Percentiles rank a stretch among this genome's conserved stretches.
These are phyloP conservation scores for Enteromius mattozi DNA, from an alignment of 2,797 vertebrate genomes.

Conservation along the genomic window DNA sequence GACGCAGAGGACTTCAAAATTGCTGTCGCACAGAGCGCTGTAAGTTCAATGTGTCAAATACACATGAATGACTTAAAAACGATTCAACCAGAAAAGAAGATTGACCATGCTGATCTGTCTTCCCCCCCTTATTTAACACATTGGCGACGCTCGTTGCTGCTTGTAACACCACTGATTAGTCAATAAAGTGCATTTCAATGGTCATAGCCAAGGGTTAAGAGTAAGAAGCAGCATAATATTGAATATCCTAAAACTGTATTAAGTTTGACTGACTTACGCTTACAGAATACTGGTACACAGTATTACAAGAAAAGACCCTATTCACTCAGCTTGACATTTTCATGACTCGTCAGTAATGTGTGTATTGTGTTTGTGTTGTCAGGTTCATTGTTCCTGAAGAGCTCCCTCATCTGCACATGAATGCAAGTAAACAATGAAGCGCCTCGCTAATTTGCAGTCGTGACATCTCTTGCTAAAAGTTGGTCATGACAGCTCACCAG, in stretches of 20 bases:
- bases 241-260: neutral
- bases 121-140: too few species aligned
- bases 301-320: neutral
- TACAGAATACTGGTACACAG: neutral
- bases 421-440: constrained; percentile 11
- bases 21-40: neutral
- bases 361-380: constrained; percentile 37
- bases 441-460: constrained; percentile 2
- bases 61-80: neutral
- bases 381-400: constrained; percentile 14
- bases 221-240: neutral
- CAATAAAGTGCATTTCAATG: neutral
- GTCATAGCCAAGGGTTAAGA: neutral
- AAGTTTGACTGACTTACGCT: neutral
- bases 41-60: neutral
- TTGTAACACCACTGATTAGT: neutral
- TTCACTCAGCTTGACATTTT: neutral
- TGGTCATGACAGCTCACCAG: constrained; percentile 9
- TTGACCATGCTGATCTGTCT: neutral
- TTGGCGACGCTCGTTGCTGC: neutral
- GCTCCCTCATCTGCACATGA: constrained; percentile 34
- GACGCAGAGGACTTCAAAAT: neutral
- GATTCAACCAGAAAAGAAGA: neutral
- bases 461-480: neutral
- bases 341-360: constrained; percentile 24